Evolutionary conservation across 1,140 invertebrate genomes (phyloP).

Genomic region (Eurosta solidaginis): DNA sequence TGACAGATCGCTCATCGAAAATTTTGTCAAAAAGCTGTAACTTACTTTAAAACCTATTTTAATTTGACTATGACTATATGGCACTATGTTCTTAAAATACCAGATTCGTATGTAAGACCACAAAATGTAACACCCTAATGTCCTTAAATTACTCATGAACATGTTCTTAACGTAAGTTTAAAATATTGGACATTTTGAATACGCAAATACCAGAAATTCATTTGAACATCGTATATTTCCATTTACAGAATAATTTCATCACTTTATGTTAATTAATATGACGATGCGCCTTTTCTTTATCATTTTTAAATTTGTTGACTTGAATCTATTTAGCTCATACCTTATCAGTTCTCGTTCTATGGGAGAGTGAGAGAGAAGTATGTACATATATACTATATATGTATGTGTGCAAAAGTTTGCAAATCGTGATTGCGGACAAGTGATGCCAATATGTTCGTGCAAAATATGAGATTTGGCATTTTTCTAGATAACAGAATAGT

Average conservation of each 20-base stretch:
- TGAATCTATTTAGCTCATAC: background rate
- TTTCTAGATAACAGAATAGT: background rate
- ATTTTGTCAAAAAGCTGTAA: too few relatives aligned
- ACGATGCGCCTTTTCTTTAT: background rate
- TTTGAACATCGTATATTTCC: background rate
- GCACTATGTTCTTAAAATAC: too few relatives aligned
- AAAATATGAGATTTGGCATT: background rate
- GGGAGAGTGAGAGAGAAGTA: background rate
- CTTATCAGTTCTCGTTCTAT: background rate
- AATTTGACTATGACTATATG: too few relatives aligned
- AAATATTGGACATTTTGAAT: background rate
- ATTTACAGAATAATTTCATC: background rate
- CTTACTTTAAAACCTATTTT: too few relatives aligned
- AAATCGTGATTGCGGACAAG: background rate
- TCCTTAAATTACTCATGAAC: background rate
- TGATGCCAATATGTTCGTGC: background rate
- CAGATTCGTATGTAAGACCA: too few relatives aligned
- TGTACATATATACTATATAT: too few relatives aligned
- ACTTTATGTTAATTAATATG: background rate
- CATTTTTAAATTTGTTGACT: background rate
- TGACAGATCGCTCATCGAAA: too few relatives aligned
- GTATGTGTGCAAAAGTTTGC: background rate
- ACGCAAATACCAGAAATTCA: background rate
- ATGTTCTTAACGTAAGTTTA: background rate
- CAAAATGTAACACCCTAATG: too few relatives aligned